Evolutionary conservation across 2,113 vertebrate species (phyloP), one percentile per base, ranked within the genome.

Genomic region (Varanus salvator): DNA sequence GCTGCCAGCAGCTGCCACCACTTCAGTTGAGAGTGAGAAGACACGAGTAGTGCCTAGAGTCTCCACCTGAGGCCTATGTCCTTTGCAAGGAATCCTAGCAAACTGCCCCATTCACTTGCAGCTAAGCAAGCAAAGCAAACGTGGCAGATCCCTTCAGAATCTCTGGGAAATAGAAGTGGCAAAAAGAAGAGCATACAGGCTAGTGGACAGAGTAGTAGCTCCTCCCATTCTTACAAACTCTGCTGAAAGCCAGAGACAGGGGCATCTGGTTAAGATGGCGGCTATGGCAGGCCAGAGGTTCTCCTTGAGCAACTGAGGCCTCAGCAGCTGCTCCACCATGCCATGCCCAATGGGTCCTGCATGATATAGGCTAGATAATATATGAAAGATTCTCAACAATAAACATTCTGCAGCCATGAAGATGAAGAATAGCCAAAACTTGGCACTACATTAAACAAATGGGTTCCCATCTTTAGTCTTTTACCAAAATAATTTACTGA

Each of bases 401-500:
- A 38, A 19, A 31, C 0, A 0, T 74, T 93, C 92, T 94, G 90
- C 1, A 1, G 44, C 29, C 66, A 54, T 1, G 6, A 90, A 84
- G 52, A 90, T 69, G 29, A 93, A 93, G 93, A 95, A 90, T 3
- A 0, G 29, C 88, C 78, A 90, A 94, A 94, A 93, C 4, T 64
- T 60, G 91, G 78, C 86, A 93, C 87, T 93, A 94, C 94, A 95
- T 96, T 95, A 96, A 95, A 96, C 77, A 94, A 97, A 97, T 1
- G 89, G 87, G 95, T 94, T 95, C 78, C 74, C 48, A 90, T 52
- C 69, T 93, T 90, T 92, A 95, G 75, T 57, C 87, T 64, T 54
- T 29, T 91, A 93, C 64, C 88, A 91, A 94, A 95, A 96, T 94
- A 96, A 97, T 96, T 94, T 94, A 96, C 94, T 91, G 92, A 90